Conservation (phyloP, 2,113 vertebrate species). For the Larimichthys crocea region DNA sequence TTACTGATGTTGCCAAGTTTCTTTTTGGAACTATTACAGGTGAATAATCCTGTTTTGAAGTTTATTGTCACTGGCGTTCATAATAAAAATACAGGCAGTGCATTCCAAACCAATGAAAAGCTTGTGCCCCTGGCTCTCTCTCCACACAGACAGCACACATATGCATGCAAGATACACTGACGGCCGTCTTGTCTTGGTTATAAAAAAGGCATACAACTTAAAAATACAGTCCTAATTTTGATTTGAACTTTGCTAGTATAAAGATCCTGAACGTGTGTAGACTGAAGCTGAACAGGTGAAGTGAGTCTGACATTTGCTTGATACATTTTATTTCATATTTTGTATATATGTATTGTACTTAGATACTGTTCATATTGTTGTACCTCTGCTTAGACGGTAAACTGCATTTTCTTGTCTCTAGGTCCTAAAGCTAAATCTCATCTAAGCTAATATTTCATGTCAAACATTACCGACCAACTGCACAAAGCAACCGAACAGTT, state of each 20-base stretch:
- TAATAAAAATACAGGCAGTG: slow-evolving; percentile 21
- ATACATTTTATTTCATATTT: neutral
- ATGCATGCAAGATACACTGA: slow-evolving; percentile 9
- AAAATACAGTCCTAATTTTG: neutral
- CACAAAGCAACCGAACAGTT: neutral
- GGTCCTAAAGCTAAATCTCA: too few relatives aligned
- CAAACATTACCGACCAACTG: neutral
- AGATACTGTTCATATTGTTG: too few relatives aligned
- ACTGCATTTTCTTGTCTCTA: too few relatives aligned
- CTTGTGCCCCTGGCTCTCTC: slow-evolving; percentile 14
- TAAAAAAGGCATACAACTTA: neutral
- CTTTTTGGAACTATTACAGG: neutral
- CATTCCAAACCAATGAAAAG: slow-evolving; percentile 41
- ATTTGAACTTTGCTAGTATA: neutral
- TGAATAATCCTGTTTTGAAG: slow-evolving; percentile 16
- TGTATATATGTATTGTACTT: too few relatives aligned
- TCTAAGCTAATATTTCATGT: neutral
- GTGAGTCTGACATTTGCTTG: neutral
- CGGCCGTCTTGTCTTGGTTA: neutral
- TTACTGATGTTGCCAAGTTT: neutral
- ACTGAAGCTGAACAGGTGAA: neutral
- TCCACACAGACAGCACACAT: neutral
- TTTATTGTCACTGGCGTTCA: neutral
- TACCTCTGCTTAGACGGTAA: too few relatives aligned
- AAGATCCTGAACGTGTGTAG: neutral